Evolutionary conservation across 1,140 invertebrate species (phyloP).

Genomic region (Ceratosolen solmsi): DNA sequence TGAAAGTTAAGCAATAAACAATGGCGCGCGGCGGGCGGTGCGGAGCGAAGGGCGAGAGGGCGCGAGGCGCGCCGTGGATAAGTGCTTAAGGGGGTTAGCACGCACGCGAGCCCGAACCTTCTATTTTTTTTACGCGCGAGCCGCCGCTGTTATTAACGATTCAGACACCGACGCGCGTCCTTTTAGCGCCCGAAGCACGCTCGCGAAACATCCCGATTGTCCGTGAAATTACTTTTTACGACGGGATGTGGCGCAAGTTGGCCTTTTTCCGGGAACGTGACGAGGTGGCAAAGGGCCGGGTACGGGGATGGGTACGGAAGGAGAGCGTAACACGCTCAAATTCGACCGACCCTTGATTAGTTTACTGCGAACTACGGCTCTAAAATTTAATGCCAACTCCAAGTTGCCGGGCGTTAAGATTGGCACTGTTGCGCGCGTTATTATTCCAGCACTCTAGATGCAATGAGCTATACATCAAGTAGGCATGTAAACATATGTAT

Average conservation of each 20-base stretch:
- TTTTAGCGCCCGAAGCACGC: not conserved
- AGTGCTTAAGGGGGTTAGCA: not conserved
- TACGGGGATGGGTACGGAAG: not conserved
- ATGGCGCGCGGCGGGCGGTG: not conserved
- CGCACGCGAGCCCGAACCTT: not conserved
- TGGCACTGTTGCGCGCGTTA: not conserved
- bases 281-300: too few species aligned
- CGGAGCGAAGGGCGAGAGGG: not conserved
- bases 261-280: not conserved
- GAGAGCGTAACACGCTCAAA: not conserved
- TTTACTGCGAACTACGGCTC: constrained; percentile 4
- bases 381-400: not conserved
- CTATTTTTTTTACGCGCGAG: not conserved
- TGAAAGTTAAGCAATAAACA: constrained; percentile 50
- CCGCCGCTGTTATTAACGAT: constrained; percentile 11
- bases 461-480: not conserved
- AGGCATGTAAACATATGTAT: not conserved
- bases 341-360: not conserved
- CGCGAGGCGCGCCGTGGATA: not conserved
- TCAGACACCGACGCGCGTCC: constrained; percentile 1
- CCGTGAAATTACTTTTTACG: constrained; percentile 16
- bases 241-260: not conserved
- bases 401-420: not conserved
- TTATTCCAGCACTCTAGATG: not conserved
- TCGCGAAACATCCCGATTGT: not conserved